Evolutionary conservation across 2,113 vertebrate species (phyloP).

Genomic region (Heterotis niloticus): DNA sequence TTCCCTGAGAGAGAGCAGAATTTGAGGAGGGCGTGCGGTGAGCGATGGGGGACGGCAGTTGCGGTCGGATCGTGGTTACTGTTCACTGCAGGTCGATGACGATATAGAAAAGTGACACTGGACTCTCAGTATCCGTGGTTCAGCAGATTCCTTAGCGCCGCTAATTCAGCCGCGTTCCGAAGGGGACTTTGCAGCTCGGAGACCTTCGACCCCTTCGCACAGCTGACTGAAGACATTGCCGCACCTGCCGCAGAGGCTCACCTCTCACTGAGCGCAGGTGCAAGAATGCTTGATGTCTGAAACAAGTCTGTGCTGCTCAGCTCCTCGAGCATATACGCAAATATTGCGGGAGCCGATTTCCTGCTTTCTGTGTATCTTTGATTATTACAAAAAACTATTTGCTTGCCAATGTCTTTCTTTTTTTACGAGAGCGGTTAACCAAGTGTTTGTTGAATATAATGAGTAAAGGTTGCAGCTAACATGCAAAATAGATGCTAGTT

Average conservation of each 20-base stretch:
- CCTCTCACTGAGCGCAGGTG: neutral
- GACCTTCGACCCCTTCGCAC: constrained; percentile 20
- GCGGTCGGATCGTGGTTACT: neutral
- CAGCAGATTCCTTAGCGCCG: constrained; percentile 48
- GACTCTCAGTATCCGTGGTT: constrained; percentile 45
- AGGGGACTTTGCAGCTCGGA: constrained; percentile 21
- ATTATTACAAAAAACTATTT: neutral
- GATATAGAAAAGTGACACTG: constrained; percentile 46
- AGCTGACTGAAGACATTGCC: neutral
- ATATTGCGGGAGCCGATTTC: neutral
- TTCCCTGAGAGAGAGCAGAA: neutral
- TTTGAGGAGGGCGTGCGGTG: neutral
- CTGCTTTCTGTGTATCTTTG: neutral
- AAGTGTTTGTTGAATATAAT: neutral
- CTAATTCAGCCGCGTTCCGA: constrained; percentile 30
- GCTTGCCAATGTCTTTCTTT: neutral
- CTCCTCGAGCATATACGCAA: neutral
- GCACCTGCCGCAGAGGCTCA: neutral
- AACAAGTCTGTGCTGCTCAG: neutral
- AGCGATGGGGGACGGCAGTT: too few species aligned
- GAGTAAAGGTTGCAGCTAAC: neutral
- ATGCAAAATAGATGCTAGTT: neutral
- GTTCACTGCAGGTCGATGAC: neutral
- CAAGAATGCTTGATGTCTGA: constrained; percentile 5
- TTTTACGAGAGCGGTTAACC: too few species aligned